Conservation (phyloP, 2,113 vertebrate species). For the Silurus glanis region DNA sequence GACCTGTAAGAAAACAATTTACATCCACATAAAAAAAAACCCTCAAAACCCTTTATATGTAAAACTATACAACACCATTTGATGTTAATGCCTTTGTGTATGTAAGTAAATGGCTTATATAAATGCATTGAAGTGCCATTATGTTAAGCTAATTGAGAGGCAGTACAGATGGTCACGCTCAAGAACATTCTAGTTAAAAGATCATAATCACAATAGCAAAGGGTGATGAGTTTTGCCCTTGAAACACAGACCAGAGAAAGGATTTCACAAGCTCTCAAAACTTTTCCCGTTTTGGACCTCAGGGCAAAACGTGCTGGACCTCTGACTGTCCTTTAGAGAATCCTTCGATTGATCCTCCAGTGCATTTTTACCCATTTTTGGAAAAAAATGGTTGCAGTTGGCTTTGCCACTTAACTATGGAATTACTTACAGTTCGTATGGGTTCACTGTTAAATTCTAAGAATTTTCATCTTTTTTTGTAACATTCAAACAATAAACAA, state of each 20-base stretch:
- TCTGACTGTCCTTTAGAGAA: conserved; percentile 34
- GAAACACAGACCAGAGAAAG: conserved; percentile 26
- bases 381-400: conserved; percentile 43
- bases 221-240: conserved; percentile 33
- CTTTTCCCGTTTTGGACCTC: conserved; percentile 40
- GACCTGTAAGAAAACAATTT: conserved; percentile 53
- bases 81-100: conserved; percentile 2
- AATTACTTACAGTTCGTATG: background rate
- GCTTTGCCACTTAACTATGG: conserved; percentile 22
- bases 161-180: conserved; percentile 19
- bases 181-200: conserved; percentile 36
- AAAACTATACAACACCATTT: conserved; percentile 1
- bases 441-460: background rate
- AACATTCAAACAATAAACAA: background rate
- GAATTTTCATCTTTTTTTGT: conserved; percentile 2
- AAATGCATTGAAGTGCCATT: conserved; percentile 10
- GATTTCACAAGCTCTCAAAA: conserved; percentile 30
- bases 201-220: conserved; percentile 38
- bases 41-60: background rate
- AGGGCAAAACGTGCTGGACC: conserved; percentile 27
- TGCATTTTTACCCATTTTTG: conserved; percentile 17
- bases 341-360: conserved; percentile 33
- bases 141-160: conserved; percentile 3
- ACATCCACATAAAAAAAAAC: conserved; percentile 12
- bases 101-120: conserved; percentile 3